Evolutionary conservation across 1,140 invertebrate species (phyloP).

Genomic region (Macrobrachium rosenbergii): DNA sequence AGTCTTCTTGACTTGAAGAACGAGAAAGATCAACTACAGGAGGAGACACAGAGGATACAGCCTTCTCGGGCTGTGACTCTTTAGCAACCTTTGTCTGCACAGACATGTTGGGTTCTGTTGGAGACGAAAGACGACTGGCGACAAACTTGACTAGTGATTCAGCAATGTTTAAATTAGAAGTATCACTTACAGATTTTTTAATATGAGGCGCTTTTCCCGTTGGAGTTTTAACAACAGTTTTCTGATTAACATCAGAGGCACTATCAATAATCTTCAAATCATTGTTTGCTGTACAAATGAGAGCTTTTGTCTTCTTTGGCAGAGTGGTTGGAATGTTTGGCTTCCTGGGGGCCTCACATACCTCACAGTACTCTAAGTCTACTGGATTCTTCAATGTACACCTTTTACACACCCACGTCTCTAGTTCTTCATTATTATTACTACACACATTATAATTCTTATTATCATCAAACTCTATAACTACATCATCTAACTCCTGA

Average conservation of each 20-base stretch:
- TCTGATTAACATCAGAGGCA: constrained; percentile 32
- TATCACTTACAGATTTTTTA: constrained; percentile 48
- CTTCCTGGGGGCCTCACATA: constrained; percentile 55
- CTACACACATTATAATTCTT: constrained; percentile 39
- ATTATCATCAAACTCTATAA: constrained; percentile 45
- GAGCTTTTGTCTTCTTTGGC: constrained; percentile 66
- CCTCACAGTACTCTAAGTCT: constrained; percentile 57
- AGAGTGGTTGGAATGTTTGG: constrained; percentile 68
- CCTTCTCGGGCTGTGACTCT: constrained; percentile 20
- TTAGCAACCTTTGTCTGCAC: constrained; percentile 10
- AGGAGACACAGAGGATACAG: constrained; percentile 3
- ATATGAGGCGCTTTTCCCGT: constrained; percentile 23
- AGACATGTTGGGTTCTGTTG: constrained; percentile 46
- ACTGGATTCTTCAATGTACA: constrained; percentile 52
- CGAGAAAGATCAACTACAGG: constrained; percentile 49
- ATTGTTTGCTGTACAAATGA: constrained; percentile 28
- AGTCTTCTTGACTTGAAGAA: constrained; percentile 72
- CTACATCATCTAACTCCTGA: constrained; percentile 12
- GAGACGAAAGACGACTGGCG: constrained; percentile 57
- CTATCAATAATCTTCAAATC: constrained; percentile 46
- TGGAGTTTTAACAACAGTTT: constrained; percentile 10
- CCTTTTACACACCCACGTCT: constrained; percentile 54
- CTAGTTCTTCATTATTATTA: constrained; percentile 46
- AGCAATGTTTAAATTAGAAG: constrained; percentile 46
- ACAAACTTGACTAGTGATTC: constrained; percentile 63